These are phyloP conservation scores for Lepas anatifera DNA, from an alignment of 2,888 invertebrate species.

Conservation along the genomic window DNA sequence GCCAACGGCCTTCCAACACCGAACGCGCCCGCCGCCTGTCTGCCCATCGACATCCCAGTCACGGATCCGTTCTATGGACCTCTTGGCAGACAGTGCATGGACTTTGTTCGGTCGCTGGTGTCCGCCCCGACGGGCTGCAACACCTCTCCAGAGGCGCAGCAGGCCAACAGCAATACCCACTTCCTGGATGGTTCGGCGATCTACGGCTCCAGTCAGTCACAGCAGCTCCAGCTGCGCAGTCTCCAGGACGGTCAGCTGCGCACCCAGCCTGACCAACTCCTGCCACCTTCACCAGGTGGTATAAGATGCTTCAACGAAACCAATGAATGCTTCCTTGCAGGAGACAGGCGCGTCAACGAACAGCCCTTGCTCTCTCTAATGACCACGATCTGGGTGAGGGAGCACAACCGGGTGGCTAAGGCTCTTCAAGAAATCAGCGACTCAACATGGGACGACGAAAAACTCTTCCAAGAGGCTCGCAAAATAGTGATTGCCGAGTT, in stretches of 20 bases:
- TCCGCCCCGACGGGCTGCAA: neutral
- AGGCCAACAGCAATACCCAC: slow-evolving; percentile 65
- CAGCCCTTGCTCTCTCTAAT: slow-evolving; percentile 54
- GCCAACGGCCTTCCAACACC: neutral
- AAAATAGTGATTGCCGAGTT: slow-evolving; percentile 40
- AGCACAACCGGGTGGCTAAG: slow-evolving; percentile 39
- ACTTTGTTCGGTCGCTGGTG: slow-evolving; percentile 54
- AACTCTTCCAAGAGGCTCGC: slow-evolving; percentile 40
- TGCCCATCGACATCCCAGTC: slow-evolving; percentile 47
- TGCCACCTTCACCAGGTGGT: neutral
- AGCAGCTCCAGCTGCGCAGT: slow-evolving; percentile 44
- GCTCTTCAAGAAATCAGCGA: slow-evolving; percentile 34
- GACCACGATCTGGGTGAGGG: slow-evolving; percentile 49
- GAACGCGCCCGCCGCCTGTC: slow-evolving; percentile 45
- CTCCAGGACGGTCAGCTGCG: slow-evolving; percentile 48
- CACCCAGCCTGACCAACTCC: neutral
- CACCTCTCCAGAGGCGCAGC: neutral
- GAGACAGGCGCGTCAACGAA: slow-evolving; percentile 9
- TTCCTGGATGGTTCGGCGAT: slow-evolving; percentile 59
- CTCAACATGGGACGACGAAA: slow-evolving; percentile 41
- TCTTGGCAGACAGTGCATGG: slow-evolving; percentile 45
- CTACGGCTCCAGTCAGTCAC: slow-evolving; percentile 53
- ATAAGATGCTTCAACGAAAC: neutral
- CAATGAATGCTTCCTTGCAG: neutral
- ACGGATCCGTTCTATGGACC: slow-evolving; percentile 40